Evolutionary conservation across 2,113 vertebrate species (phyloP).

Genomic region (Alexandromys fortis): DNA sequence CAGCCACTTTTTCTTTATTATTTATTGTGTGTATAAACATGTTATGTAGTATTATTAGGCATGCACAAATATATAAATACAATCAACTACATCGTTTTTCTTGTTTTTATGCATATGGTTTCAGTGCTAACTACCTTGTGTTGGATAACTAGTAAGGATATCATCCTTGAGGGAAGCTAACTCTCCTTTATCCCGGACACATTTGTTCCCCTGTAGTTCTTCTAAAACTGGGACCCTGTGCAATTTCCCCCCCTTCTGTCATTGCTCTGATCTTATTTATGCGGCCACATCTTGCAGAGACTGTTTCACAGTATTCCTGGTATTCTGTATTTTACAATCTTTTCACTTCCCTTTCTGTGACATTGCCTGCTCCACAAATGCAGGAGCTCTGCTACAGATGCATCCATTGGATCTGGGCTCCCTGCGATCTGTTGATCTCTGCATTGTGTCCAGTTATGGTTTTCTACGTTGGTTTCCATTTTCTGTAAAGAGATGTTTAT

Average conservation of each 20-base stretch:
- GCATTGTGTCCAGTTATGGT: too few species aligned
- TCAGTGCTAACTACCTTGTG: background rate
- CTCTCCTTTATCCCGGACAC: background rate
- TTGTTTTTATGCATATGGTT: background rate
- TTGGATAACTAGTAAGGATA: background rate
- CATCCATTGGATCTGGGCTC: too few species aligned
- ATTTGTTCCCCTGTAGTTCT: background rate
- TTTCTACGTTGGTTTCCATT: background rate
- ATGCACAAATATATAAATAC: background rate
- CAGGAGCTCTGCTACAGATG: background rate
- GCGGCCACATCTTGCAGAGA: background rate
- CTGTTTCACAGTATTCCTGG: background rate
- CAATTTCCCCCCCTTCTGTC: background rate
- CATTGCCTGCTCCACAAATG: background rate
- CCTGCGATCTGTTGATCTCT: background rate
- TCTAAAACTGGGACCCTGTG: background rate
- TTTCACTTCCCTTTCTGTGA: background rate
- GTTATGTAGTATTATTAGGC: background rate
- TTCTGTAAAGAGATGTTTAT: background rate
- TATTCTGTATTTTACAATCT: background rate
- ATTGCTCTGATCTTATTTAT: background rate
- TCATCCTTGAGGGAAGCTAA: background rate
- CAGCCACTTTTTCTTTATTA: background rate
- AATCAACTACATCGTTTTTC: background rate
- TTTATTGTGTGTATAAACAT: background rate